Evolutionary conservation across 2,797 vertebrate genomes (phyloP).

Genomic region (Pseudochirops corinnae): DNA sequence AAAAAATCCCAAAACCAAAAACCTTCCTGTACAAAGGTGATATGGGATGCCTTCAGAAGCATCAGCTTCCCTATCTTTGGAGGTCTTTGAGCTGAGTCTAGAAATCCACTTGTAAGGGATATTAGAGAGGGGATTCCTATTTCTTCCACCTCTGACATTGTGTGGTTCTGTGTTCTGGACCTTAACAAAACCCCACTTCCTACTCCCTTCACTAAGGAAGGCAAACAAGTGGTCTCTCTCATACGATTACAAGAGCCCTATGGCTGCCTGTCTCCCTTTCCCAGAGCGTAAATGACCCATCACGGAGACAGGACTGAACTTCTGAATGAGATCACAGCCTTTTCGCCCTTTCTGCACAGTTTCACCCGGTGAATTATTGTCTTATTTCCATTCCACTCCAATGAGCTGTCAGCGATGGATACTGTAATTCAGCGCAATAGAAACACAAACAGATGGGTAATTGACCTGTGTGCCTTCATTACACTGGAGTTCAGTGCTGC

Average conservation of each 20-base stretch:
- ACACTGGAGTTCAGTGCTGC: slow-evolving; percentile 74
- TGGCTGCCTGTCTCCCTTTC: slow-evolving; percentile 65
- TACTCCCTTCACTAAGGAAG: slow-evolving; percentile 30
- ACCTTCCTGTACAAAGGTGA: background rate
- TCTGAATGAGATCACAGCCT: slow-evolving; percentile 81
- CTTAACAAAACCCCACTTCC: background rate
- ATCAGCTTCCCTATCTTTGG: background rate
- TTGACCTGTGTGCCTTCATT: slow-evolving; percentile 83
- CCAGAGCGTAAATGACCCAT: slow-evolving; percentile 71
- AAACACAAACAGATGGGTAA: slow-evolving; percentile 87
- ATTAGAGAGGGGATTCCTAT: background rate
- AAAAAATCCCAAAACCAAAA: no score
- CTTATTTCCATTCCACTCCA: slow-evolving; percentile 85
- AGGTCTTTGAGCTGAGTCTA: background rate
- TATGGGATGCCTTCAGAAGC: background rate
- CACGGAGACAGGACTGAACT: slow-evolving; percentile 73
- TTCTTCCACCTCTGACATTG: background rate
- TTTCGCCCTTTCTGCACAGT: slow-evolving; percentile 79
- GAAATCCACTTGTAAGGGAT: background rate
- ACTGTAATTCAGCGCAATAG: slow-evolving; percentile 80
- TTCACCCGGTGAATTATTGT: slow-evolving; percentile 82
- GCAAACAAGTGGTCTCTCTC: slow-evolving; percentile 49
- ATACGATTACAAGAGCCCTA: background rate
- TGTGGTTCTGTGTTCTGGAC: background rate
- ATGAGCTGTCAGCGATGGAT: slow-evolving; percentile 83